These are phyloP conservation scores for Mus caroli DNA, from an alignment of 2,797 vertebrate species.

Conservation along the genomic window DNA sequence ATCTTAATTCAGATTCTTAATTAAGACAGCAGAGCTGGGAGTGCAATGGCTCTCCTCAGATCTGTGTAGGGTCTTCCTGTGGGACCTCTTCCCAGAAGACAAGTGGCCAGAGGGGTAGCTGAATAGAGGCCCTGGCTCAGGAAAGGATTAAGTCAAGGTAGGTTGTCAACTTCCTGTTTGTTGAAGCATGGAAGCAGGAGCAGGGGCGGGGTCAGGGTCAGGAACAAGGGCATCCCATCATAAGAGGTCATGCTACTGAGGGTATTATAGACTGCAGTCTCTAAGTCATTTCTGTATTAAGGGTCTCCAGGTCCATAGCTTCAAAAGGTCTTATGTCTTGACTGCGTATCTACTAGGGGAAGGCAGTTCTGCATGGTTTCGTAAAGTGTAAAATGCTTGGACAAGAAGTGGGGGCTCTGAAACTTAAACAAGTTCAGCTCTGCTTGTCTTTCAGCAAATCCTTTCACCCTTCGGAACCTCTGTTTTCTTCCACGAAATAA, in stretches of 20 bases:
- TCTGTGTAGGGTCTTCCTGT: not conserved
- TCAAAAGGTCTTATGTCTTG: not conserved
- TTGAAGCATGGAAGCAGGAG: not conserved
- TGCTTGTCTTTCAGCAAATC: not conserved
- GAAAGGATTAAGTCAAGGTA: not conserved
- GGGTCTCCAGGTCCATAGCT: not conserved
- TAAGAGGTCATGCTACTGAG: not conserved
- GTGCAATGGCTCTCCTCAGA: not conserved
- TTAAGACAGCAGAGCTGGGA: not conserved
- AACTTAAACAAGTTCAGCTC: not conserved
- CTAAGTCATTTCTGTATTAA: not conserved
- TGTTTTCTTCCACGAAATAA: constrained; percentile 4
- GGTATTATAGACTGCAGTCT: not conserved
- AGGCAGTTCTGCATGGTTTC: not conserved
- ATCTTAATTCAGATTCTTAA: not conserved
- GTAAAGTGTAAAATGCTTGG: not conserved
- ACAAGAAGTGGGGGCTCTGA: not conserved
- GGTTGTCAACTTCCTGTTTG: not conserved
- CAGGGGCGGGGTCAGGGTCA: not conserved
- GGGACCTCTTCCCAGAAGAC: not conserved
- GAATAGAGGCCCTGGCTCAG: not conserved
- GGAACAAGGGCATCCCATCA: not conserved
- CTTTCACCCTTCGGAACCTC: not conserved
- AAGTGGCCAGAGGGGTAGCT: not conserved
- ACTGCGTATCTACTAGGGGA: not conserved